phyloP scores from a whole-genome alignment of 2,113 vertebrate genomes.

The Neogobius melanostomus region DNA sequence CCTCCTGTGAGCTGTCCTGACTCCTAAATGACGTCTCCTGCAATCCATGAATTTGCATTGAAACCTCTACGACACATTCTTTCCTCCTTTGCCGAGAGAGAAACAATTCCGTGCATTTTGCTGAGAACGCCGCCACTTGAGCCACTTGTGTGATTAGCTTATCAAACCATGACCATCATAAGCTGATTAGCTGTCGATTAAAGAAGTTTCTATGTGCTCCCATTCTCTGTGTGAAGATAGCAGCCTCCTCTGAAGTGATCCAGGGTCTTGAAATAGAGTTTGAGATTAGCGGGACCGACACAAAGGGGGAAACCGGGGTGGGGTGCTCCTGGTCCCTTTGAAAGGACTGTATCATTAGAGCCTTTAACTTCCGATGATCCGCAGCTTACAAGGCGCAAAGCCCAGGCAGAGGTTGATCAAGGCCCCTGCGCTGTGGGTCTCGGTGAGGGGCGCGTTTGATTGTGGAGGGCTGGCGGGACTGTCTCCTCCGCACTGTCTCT shows the following conservation, averaged over 20 bases:
- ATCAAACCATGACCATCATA: background rate
- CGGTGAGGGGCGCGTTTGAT: constrained; percentile 3
- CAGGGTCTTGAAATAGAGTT: constrained; percentile 71
- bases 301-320: constrained; percentile 66
- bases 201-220: constrained; percentile 57
- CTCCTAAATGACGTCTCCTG: too few species aligned
- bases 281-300: constrained; percentile 65
- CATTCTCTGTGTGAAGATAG: constrained; percentile 65
- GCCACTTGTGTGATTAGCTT: background rate
- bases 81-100: background rate
- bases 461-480: constrained; percentile 32
- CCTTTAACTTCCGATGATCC: constrained; percentile 68
- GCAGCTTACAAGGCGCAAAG: constrained; percentile 53
- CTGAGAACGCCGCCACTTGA: background rate
- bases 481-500: constrained; percentile 60
- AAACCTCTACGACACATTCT: background rate
- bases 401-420: constrained; percentile 63
- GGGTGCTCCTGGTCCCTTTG: constrained; percentile 9
- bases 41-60: background rate
- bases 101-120: background rate
- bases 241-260: constrained; percentile 62
- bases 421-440: constrained; percentile 54
- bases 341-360: constrained; percentile 19
- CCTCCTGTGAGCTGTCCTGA: too few species aligned
- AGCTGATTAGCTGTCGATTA: constrained; percentile 35